Evolutionary conservation across 2,888 invertebrate genomes (phyloP), one percentile per base, ranked within the genome.

Genomic region (Chrysolina americana): DNA sequence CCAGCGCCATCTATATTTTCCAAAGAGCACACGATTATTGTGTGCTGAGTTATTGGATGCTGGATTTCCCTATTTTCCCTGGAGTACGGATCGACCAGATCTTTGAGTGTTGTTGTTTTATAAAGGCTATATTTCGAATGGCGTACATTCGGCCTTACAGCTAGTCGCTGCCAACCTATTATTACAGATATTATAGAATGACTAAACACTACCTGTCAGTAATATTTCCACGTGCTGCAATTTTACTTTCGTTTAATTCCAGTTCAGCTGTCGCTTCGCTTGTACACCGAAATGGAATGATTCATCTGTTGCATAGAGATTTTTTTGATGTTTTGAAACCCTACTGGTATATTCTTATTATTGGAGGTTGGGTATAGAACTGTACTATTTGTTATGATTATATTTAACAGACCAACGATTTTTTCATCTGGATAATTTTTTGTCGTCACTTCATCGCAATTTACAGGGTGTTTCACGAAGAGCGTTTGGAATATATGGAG

Each of bases 121-220:
- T 53, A 19, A 10, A 59, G 28, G 59, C 59, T n/a, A n/a, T 36
- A 59, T 59, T 59, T 36, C 8, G n/a, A 59, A 59, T 36, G n/a
- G 59, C 59, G 59, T 36, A 28, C 36, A 28, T 36, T 6, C 36
- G 23, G 59, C 59, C 59, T 59, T 36, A 17, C 10, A 59, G 36
- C 59, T 28, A 59, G 36, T 36, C n/a, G 36, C 23, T 17, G 13
- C 81, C 78, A 83, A 82, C 81, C 85, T 84, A 84, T 86, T 81
- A 86, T 86, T 86, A 86, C 81, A 76, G 79, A 81, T 76, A 82
- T 84, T 84, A 83, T 83, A 84, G 84, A 85, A 85, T 83, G 81
- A 83, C 83, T 86, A 85, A 86, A 85, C 84, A 84, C 84, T 84
- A 83, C 85, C 84, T 84, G 83, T 80, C 82, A 72, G 81, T 83